Conservation (phyloP, 2,113 vertebrate species). For the Zootoca vivipara region DNA sequence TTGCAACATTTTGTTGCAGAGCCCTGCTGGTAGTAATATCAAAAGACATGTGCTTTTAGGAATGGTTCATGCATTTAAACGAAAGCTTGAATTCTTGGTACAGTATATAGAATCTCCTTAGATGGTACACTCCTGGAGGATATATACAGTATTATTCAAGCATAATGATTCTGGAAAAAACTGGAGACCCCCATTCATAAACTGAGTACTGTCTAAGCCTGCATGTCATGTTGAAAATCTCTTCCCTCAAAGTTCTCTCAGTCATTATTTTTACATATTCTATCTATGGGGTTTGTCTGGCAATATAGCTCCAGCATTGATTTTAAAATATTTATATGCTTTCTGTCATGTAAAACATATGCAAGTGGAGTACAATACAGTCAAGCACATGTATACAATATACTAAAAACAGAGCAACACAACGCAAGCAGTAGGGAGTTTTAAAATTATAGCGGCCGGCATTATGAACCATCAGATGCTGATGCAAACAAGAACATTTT, state of each 20-base stretch:
- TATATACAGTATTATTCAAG: neutral
- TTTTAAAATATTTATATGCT: too few species aligned
- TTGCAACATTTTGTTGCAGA: too few species aligned
- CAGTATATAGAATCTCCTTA: neutral
- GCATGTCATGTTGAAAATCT: rapidly evolving
- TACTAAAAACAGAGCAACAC: too few species aligned
- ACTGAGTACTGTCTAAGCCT: neutral
- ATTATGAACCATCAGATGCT: too few species aligned
- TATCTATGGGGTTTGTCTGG: too few species aligned
- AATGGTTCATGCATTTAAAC: neutral
- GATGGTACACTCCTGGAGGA: neutral
- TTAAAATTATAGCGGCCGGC: too few species aligned
- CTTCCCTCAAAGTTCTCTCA: neutral
- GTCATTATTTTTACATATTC: neutral
- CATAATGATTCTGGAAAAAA: neutral
- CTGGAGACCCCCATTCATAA: neutral
- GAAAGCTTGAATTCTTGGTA: constrained; percentile 9
- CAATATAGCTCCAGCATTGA: neutral
- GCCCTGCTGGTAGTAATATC: neutral
- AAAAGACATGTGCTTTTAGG: constrained; percentile 6
- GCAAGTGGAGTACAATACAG: too few species aligned
- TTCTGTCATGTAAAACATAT: too few species aligned
- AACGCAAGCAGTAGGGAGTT: too few species aligned
- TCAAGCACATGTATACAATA: too few species aligned
- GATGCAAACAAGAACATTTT: too few species aligned